Evolutionary conservation across 2,113 vertebrate species (phyloP), one percentile per base, ranked within the genome.

Genomic region (Saimiri boliviensis): DNA sequence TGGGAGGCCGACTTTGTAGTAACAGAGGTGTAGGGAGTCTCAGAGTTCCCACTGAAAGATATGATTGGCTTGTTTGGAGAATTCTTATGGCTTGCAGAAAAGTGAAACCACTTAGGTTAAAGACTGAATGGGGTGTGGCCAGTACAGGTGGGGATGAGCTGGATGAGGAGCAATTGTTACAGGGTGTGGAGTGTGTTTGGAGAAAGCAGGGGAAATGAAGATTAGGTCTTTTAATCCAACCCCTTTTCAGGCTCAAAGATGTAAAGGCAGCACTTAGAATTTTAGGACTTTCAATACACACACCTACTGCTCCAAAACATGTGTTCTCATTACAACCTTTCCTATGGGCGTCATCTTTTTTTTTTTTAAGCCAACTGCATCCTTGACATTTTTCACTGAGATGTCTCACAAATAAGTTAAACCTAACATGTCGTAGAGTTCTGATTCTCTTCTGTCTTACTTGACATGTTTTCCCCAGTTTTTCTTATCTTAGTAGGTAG

Each of bases 91-190:
- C 47, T 80, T 49, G 20, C 23, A 47, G 30, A 17, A 37, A 42
- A n/a, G 49, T 56, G 63, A 47, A 81, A 87, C 11, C 6, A 47
- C 20, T 58, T 47, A 27, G 10, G 4, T 9, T 87, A 52, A 80
- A 52, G 32, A 58, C 32, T 14, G 4, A 8, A 45, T 45, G 21
- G 49, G 12, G 35, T 42, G 35, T 8, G 80, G 47, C 58, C 60
- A 0, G 13, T 71, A 4, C 8, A n/a, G 68, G 4, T 40, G 17
- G 32, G n/a, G 6, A 47, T 11, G 56, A 47, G 11, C 37, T 80
- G 17, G 21, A 5, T 16, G 56, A 20, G 11, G 8, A 40, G 27
- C 2, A 0, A 2, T 71, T 63, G 21, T 54, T 9, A 1, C 40
- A 63, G 40, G 11, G 12, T 21, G 0, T 6, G 35, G 40, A 42